Conservation (phyloP, 2,113 vertebrate species). For the Arothron firmamentum region DNA sequence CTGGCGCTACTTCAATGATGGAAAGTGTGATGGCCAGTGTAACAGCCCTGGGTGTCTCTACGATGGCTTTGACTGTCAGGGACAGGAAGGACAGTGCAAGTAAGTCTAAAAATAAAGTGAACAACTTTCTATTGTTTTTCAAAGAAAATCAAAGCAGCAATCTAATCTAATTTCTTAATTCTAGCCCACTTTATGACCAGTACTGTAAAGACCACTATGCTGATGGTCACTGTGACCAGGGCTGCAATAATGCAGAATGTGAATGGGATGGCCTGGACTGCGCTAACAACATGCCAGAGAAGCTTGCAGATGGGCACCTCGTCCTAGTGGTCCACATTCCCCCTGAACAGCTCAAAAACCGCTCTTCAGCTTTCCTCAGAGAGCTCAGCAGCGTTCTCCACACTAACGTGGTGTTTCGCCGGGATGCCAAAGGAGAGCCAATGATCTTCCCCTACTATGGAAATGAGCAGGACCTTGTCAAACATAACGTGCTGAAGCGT, state of each 20-base stretch:
- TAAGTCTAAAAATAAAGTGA: slow-evolving; percentile 68
- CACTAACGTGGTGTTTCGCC: slow-evolving; percentile 94
- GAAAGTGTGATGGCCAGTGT: slow-evolving; percentile 90
- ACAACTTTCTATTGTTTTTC: neutral
- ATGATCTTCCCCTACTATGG: slow-evolving; percentile 96
- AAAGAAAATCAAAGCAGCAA: neutral
- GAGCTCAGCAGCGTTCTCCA: slow-evolving; percentile 93
- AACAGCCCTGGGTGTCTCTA: slow-evolving; percentile 91
- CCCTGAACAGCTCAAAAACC: slow-evolving; percentile 87
- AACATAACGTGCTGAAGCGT: slow-evolving; percentile 86
- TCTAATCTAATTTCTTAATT: slow-evolving; percentile 4
- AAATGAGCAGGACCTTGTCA: slow-evolving; percentile 88
- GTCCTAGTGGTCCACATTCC: slow-evolving; percentile 90
- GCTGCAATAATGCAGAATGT: slow-evolving; percentile 94
- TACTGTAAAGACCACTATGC: slow-evolving; percentile 98
- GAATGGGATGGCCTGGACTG: slow-evolving; percentile 98
- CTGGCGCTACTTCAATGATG: slow-evolving; percentile 94
- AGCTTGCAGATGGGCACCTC: slow-evolving; percentile 85
- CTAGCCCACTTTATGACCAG: slow-evolving; percentile 93
- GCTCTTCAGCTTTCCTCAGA: slow-evolving; percentile 86
- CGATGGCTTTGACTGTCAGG: slow-evolving; percentile 96
- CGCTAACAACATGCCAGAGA: slow-evolving; percentile 87
- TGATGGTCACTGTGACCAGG: slow-evolving; percentile 95
- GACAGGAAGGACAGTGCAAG: slow-evolving; percentile 91
- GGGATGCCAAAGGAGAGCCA: slow-evolving; percentile 80